Conservation (phyloP, 2,888 invertebrate genomes). For the Agrilus cyanescens region DNA sequence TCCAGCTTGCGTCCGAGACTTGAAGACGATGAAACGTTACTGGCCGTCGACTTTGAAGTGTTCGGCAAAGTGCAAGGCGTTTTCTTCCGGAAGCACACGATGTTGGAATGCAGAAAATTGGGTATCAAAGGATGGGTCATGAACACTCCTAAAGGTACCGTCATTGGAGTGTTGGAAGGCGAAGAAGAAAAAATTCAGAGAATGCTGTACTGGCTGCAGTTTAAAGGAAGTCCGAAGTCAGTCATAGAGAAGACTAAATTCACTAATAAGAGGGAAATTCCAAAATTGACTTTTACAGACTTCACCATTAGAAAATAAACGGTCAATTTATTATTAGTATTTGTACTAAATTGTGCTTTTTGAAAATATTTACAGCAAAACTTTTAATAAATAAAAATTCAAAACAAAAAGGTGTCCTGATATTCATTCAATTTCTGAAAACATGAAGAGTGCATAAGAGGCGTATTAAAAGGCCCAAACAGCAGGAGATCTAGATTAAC, state of each 20-base stretch:
- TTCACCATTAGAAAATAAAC: slow-evolving; percentile 20
- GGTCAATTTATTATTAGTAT: too few species aligned
- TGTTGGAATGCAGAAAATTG: slow-evolving; percentile 49
- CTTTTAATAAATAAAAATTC: too few species aligned
- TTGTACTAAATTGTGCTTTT: too few species aligned
- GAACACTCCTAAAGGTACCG: slow-evolving; percentile 56
- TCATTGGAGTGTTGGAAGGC: slow-evolving; percentile 57
- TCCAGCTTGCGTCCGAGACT: too few species aligned
- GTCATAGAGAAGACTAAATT: slow-evolving; percentile 63
- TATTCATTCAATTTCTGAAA: too few species aligned
- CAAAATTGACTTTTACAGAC: slow-evolving; percentile 16
- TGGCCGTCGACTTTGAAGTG: slow-evolving; percentile 45
- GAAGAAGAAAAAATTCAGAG: slow-evolving; percentile 41
- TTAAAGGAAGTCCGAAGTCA: slow-evolving; percentile 63
- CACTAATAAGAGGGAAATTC: slow-evolving; percentile 47
- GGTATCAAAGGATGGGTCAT: slow-evolving; percentile 61
- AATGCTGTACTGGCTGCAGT: slow-evolving; percentile 55
- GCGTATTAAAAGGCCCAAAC: too few species aligned
- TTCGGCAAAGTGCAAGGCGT: slow-evolving; percentile 52
- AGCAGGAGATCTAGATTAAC: too few species aligned
- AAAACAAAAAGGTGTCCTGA: too few species aligned
- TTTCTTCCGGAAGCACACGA: slow-evolving; percentile 56
- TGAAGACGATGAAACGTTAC: slow-evolving; percentile 13
- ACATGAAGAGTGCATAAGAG: too few species aligned
- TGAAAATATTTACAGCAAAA: too few species aligned